phyloP scores from a whole-genome alignment of 2,888 invertebrate genomes.

The Gortyna flavago region DNA sequence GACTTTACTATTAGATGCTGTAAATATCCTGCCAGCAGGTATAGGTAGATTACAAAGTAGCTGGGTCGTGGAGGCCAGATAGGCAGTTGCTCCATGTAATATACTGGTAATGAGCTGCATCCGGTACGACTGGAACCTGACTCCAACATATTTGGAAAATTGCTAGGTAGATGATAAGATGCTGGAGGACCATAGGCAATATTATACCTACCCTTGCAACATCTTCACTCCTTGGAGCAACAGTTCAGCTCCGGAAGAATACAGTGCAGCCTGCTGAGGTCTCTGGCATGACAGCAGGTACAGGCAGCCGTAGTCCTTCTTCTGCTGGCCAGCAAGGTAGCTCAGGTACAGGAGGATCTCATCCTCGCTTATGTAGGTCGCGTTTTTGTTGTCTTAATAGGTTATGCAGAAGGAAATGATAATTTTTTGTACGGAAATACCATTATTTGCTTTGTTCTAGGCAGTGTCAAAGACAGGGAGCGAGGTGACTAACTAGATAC shows the following conservation, averaged over 20 bases:
- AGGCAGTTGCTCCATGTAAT: neutral
- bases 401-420: neutral
- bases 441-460: neutral
- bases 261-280: constrained; percentile 93
- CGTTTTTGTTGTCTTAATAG: constrained; percentile 84
- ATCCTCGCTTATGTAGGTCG: constrained; percentile 91
- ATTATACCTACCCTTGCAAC: constrained; percentile 90
- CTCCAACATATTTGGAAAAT: neutral
- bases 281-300: constrained; percentile 94
- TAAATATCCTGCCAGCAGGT: neutral
- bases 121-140: neutral
- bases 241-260: constrained; percentile 94
- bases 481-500: neutral
- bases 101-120: neutral
- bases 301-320: constrained; percentile 92
- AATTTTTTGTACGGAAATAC: neutral
- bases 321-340: constrained; percentile 92
- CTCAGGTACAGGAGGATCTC: constrained; percentile 93
- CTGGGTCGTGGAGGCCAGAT: neutral
- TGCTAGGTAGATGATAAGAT: no score
- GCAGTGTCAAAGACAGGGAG: neutral
- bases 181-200: neutral
- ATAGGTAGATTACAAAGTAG: neutral
- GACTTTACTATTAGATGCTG: neutral
- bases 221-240: constrained; percentile 93